phyloP scores from a whole-genome alignment of 2,797 vertebrate species.

The Eidolon dupreanum region DNA sequence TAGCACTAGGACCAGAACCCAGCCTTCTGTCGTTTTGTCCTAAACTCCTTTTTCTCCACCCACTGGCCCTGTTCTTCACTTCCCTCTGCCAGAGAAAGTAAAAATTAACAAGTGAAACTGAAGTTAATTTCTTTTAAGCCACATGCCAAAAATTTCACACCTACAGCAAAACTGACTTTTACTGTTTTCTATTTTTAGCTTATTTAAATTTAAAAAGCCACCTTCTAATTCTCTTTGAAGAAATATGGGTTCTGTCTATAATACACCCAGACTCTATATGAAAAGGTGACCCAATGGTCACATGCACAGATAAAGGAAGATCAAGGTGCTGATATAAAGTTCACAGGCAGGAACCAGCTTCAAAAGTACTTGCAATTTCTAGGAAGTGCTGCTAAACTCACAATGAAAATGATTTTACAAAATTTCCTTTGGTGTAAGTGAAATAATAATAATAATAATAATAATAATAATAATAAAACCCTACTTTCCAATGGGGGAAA shows the following conservation, averaged over 20 bases:
- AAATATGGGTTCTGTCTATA: not conserved
- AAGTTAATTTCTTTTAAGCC: slow-evolving; percentile 43
- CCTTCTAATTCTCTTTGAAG: slow-evolving; percentile 52
- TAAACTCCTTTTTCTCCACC: not conserved
- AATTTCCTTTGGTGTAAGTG: not conserved
- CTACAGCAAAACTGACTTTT: slow-evolving; percentile 25
- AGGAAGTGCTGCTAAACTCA: not conserved
- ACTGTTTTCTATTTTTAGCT: slow-evolving; percentile 50
- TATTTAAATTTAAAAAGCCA: not conserved
- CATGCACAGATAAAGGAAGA: not conserved
- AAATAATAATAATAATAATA: not conserved
- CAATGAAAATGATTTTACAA: not conserved
- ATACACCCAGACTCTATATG: not conserved
- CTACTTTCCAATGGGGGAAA: not conserved
- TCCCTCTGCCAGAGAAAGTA: not conserved
- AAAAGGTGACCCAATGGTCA: not conserved
- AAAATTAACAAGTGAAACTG: slow-evolving; percentile 44
- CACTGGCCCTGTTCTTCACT: not conserved
- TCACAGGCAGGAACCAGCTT: not conserved
- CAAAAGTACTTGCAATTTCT: not conserved
- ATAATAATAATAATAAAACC: not conserved
- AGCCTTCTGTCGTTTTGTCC: not conserved
- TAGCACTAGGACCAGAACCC: not conserved
- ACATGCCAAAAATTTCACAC: slow-evolving; percentile 25
- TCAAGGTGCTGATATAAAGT: not conserved